These are phyloP conservation scores for Abrostola tripartita DNA, from an alignment of 2,888 invertebrate genomes.

Conservation along the genomic window DNA sequence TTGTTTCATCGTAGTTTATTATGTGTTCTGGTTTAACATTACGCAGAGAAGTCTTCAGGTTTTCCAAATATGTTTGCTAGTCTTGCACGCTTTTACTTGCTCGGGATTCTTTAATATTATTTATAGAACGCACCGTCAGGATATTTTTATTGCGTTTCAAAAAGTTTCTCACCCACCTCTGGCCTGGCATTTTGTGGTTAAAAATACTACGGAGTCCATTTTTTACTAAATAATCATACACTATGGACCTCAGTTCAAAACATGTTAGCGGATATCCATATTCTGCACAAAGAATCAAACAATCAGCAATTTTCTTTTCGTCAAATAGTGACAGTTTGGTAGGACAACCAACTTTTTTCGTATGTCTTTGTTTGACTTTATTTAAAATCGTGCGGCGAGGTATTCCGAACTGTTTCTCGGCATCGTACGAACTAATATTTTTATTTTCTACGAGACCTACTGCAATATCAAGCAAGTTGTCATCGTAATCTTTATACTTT, in stretches of 20 bases:
- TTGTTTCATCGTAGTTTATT: conserved; percentile 35
- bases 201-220: conserved; percentile 29
- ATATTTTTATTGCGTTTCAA: conserved; percentile 30
- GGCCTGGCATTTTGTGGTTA: conserved; percentile 38
- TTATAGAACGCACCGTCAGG: conserved; percentile 31
- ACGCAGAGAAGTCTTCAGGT: conserved; percentile 8
- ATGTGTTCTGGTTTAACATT: conserved; percentile 17
- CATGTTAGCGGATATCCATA: conserved; percentile 33
- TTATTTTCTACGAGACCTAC: conserved; percentile 25
- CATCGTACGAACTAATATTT: conserved; percentile 30
- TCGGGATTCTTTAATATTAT: conserved; percentile 39
- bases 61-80: conserved; percentile 5
- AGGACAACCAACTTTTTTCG: conserved; percentile 24
- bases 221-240: conserved; percentile 40
- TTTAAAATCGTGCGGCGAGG: conserved; percentile 43
- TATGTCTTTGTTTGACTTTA: conserved; percentile 50
- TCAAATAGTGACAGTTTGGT: conserved; percentile 20
- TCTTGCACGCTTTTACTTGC: conserved; percentile 22
- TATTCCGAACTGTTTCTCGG: conserved; percentile 40
- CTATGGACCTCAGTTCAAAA: conserved; percentile 31
- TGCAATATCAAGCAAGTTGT: conserved; percentile 19
- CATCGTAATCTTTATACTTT: conserved; percentile 32
- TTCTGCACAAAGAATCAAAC: conserved; percentile 33
- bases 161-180: conserved; percentile 33
- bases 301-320: conserved; percentile 26